Evolutionary conservation across 2,797 vertebrate genomes (phyloP), one percentile per base, ranked within the genome.

Genomic region (Etheostoma perlongum): DNA sequence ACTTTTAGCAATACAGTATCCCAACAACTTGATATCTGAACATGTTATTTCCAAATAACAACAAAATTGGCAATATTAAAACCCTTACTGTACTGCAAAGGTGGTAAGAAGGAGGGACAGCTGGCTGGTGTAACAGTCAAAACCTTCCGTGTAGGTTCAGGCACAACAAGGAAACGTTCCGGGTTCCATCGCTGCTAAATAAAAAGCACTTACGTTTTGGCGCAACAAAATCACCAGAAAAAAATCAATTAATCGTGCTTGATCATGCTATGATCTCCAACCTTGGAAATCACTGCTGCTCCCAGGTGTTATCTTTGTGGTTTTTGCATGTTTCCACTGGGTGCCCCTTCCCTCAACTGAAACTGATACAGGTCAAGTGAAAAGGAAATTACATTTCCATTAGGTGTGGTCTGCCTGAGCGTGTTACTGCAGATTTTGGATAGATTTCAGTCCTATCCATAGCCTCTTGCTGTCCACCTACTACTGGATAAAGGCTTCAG

Each of bases 111-210:
- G 44, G 36, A 40, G 59, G 36, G 52, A 84, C 82, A 85, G 83
- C 27, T 83, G 7, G 7, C 4, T 16, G 36, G 90, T 86, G 89
- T 79, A 63, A 74, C 92, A 1, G 12, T 65, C 15, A 88, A 85
- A 92, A 91, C 23, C 76, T 15, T 88, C 93, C 94, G 92, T 79
- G 25, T 15, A 18, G 4, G 3, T 16, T 25, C 47, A 18, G 0
- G 13, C 0, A 4, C 11, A 19, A 6, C 1, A 47, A 6, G 0
- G 5, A 77, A 76, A 2, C 0, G 90, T 94, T 94, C 93, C 92
- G 85, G 10, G 18, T 0, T 16, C 18, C 6, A 1, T 0, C 5
- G 0, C 10, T 10, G 18, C 14, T 19, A 25, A 15, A 0, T 9
- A 0, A 1, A 14, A 46, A 25, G 16, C 0, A 51, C 9, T 15